These are phyloP conservation scores for Mimachlamys varia DNA, from an alignment of 2,888 invertebrate species.

Conservation along the genomic window DNA sequence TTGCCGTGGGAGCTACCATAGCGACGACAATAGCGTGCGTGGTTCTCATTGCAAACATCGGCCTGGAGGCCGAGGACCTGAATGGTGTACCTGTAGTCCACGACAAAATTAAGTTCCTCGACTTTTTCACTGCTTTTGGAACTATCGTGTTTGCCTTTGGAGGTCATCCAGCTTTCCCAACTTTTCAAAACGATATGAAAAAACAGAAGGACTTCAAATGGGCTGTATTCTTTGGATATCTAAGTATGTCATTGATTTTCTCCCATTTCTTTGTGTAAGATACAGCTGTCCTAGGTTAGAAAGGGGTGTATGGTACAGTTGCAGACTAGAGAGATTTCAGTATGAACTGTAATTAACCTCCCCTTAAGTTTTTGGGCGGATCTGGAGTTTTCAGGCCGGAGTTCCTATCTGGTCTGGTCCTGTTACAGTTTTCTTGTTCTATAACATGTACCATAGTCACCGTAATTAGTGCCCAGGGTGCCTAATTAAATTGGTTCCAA, in stretches of 20 bases:
- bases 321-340: too few species aligned
- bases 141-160: conserved; percentile 89
- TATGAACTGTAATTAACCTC: too few species aligned
- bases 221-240: conserved; percentile 89
- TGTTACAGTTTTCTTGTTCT: too few species aligned
- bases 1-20: conserved; percentile 86
- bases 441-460: too few species aligned
- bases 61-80: conserved; percentile 83
- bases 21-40: conserved; percentile 86
- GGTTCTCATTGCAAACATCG: conserved; percentile 86
- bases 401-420: too few species aligned
- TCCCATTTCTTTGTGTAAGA: too few species aligned
- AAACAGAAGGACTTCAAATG: conserved; percentile 88
- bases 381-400: too few species aligned
- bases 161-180: conserved; percentile 90
- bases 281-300: too few species aligned
- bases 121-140: conserved; percentile 88
- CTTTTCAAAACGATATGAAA: conserved; percentile 95
- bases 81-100: conserved; percentile 53
- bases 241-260: conserved; percentile 82
- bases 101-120: conserved; percentile 81
- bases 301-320: too few species aligned
- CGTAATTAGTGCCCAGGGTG: too few species aligned
- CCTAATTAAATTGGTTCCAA: too few species aligned
- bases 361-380: too few species aligned